phyloP scores from a whole-genome alignment of 2,888 invertebrate species.

The Lithophane semibrunnea region DNA sequence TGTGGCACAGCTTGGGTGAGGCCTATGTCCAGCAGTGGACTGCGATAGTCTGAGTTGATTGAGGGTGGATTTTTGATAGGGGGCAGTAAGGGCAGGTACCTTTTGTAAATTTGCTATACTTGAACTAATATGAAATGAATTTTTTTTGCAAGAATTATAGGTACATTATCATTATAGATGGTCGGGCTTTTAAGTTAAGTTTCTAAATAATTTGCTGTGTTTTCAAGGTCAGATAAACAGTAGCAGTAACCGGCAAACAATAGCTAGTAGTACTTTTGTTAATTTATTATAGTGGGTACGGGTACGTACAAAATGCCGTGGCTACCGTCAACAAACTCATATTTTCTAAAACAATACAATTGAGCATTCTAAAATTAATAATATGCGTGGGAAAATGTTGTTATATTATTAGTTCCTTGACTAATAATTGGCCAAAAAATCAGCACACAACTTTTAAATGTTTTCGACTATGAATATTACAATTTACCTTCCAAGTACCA shows the following conservation, averaged over 20 bases:
- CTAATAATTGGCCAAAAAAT: neutral
- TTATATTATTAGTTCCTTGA: neutral
- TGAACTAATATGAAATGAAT: neutral
- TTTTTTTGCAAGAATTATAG: too few species aligned
- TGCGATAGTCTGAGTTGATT: too few species aligned
- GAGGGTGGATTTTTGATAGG: too few species aligned
- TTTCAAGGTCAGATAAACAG: neutral
- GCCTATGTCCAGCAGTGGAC: too few species aligned
- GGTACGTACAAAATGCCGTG: neutral
- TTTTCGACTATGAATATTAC: conserved; percentile 8
- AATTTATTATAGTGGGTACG: neutral
- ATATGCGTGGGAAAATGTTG: conserved; percentile 17
- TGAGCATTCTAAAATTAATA: conserved; percentile 1
- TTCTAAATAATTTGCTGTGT: neutral
- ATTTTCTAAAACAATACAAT: neutral
- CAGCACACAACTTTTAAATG: neutral
- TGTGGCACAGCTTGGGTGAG: too few species aligned
- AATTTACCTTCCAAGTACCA: conserved; percentile 94
- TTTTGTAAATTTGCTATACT: too few species aligned
- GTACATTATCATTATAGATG: too few species aligned
- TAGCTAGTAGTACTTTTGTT: neutral
- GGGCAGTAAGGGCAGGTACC: too few species aligned
- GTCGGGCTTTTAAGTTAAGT: too few species aligned
- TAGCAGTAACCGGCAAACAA: neutral
- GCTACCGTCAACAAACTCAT: neutral